Base-by-base conservation (phyloP, 2,113 vertebrate genomes). In the Platysteira castanea region DNA sequence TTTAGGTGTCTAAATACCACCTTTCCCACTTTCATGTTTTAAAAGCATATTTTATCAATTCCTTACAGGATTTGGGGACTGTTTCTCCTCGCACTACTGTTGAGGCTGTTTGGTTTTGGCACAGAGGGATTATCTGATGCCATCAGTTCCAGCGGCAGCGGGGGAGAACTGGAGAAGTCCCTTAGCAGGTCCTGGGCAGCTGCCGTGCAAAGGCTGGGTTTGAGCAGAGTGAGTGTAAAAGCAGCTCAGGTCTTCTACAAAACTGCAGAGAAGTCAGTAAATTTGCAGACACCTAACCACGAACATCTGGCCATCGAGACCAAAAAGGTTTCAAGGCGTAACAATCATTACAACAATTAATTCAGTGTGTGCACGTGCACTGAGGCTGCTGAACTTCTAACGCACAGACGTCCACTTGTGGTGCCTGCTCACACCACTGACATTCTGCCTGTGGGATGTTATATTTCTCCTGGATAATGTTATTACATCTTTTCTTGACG, bases 401-500 rank as follows among this genome's bases (percentile, higher is more conserved):
- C 22, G 24, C 27, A 44, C 6, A 46, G 12, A 49, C 16, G 9
- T 39, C 42, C 44, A 35, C 61, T 24, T 0, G 0, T 13, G 41
- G 11, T 5, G 42, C 57, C 52, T 31, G 56, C 86, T 69, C 64
- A 53, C 61, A 69, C 31, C 65, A 64, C 49, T 53, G 74, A 21
- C 75, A 61, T 46, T 80, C 67, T 92, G 71, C 35, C 75, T 61
- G 16, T 30, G 56, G 63, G 89, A 83, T 8, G 20, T 11, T 26
- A 0, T 15, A 69, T 61, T 93, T 90, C 84, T 89, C 71, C 54
- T 61, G 54, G 50, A 90, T 89, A 73, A 89, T 30, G n/a, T 49
- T 65, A 84, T 76, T 94, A 90, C 33, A 23, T 69, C 35, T 65
- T 92, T 93, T 83, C 85, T 57, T 95, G 88, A 90, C 3, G 5